Evolutionary conservation across 2,113 vertebrate species (phyloP).

Genomic region (Equus przewalskii): DNA sequence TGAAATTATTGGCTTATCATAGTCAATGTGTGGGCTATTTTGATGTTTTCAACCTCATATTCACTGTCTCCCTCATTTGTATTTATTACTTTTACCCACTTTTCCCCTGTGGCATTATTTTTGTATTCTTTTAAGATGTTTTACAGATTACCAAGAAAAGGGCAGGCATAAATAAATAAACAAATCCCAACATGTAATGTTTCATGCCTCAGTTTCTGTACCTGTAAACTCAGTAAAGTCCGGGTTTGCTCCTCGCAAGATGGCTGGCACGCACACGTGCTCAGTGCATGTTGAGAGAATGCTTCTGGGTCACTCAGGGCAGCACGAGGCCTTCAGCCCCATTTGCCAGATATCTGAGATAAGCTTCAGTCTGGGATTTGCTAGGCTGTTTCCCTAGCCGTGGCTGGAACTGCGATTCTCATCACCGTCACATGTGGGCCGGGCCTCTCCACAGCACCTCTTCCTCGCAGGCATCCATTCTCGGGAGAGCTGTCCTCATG

Average conservation of each 20-base stretch:
- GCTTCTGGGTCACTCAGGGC: neutral
- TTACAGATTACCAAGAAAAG: neutral
- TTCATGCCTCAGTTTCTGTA: neutral
- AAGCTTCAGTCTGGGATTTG: neutral
- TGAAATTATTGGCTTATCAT: neutral
- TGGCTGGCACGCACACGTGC: accelerated
- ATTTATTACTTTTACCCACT: neutral
- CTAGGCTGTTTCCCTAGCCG: neutral
- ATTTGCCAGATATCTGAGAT: neutral
- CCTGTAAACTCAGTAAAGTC: neutral
- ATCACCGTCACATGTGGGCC: too few species aligned
- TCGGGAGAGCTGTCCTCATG: neutral
- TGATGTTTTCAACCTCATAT: neutral
- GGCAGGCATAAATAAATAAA: neutral
- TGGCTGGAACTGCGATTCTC: neutral
- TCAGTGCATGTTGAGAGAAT: accelerated
- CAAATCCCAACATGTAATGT: neutral
- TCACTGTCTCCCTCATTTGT: neutral
- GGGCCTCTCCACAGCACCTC: neutral
- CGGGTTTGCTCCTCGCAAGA: neutral
- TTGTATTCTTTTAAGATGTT: neutral
- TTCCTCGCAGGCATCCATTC: too few species aligned
- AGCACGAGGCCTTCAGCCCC: neutral
- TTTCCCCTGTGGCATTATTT: neutral
- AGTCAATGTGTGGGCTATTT: neutral